Evolutionary conservation across 2,797 vertebrate genomes (phyloP), one percentile per base, ranked within the genome.

Genomic region (Merluccius polli): DNA sequence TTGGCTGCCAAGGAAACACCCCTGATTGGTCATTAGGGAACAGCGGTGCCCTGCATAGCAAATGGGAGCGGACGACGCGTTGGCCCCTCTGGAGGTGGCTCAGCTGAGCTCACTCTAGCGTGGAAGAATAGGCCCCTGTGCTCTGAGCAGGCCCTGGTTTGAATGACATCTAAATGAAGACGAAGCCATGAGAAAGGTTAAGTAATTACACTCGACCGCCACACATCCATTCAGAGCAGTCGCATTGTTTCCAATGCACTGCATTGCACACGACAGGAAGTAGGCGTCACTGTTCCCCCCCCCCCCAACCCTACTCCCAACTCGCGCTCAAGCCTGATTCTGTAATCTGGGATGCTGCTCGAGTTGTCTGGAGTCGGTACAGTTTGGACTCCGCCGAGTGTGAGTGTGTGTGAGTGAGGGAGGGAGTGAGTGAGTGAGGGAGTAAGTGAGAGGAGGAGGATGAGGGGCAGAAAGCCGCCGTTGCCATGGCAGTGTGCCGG

Each of bases 1-100:
- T 87, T 81, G 79, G 81, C 82, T 78, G 74, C 85, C 78, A 79
- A 77, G 82, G 86, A 87, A 85, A 75, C 79, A 79, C 86, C 89
- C 68, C 88, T 92, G 90, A 92, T 92, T 92, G 90, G 91, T 82
- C 90, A 92, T 90, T 44, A 48, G 89, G 89, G 89, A 87, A 79
- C 82, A 80, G 84, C 86, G 86, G 86, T 89, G 83, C 82, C 82
- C 71, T 67, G 84, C 86, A 86, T 88, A 82, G 88, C 85, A 83
- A 90, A 88, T 85, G 82, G 73, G 79, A 87, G 82, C 48, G 73
- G 71, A 75, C 83, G 86, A 85, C 81, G 72, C 82, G 76, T 80
- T 76, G 83, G 77, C 83, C 83, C 77, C 84, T 78, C 80, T 31
- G n/a, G 78, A 79, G 82, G 83, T 70, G 85, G 16, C 83, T 86